Conservation (phyloP, 2,888 invertebrate species). For the Disparrhopalites patrizii region DNA sequence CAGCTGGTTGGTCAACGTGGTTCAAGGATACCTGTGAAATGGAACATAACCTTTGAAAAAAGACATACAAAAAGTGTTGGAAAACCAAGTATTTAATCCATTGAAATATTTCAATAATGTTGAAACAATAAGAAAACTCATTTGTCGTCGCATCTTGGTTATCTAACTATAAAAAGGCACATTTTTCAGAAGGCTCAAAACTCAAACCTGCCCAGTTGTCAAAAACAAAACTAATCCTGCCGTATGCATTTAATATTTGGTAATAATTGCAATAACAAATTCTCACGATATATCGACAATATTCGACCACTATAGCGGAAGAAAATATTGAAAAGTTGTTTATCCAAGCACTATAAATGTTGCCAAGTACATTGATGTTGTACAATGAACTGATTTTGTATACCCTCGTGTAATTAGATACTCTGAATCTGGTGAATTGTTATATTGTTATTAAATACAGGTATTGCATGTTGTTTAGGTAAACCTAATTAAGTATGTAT, state of each 20-base stretch:
- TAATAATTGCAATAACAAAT: no score
- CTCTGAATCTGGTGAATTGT: background rate
- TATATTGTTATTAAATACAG: background rate
- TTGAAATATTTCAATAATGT: background rate
- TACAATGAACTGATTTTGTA: background rate
- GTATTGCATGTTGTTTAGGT: no score
- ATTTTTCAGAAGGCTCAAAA: no score
- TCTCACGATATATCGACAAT: background rate
- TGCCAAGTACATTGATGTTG: background rate
- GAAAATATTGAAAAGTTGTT: background rate
- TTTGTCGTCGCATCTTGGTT: no score
- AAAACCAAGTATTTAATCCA: background rate
- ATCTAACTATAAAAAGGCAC: no score
- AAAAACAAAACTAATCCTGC: background rate
- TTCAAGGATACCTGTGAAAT: constrained; percentile 15
- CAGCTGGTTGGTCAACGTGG: constrained; percentile 11
- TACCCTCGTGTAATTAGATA: background rate
- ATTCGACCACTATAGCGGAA: background rate
- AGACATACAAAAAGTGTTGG: background rate
- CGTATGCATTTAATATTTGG: background rate
- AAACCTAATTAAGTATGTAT: no score
- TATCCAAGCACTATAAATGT: background rate
- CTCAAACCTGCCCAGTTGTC: no score
- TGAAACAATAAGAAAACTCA: background rate
- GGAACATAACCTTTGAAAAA: background rate